A percentile compares a stretch with the other conserved stretches of the same genome.
Conservation (phyloP, 2,113 vertebrate genomes). For the Xiphorhynchus elegans region DNA sequence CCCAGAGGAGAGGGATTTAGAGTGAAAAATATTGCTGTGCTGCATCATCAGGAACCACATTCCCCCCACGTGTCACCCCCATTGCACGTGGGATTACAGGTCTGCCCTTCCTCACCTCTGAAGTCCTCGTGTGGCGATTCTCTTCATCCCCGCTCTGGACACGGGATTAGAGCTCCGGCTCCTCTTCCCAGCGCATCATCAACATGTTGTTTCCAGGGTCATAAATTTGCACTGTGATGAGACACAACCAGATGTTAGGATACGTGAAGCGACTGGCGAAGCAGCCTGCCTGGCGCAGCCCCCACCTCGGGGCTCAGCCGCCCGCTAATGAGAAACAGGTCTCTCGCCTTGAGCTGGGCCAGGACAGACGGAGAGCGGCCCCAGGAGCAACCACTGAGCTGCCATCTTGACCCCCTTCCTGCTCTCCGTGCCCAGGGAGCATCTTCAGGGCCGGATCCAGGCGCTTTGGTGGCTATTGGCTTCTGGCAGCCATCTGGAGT, state of each 20-base stretch:
- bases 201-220: slow-evolving; percentile 76
- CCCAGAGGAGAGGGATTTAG: background rate
- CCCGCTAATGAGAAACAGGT: slow-evolving; percentile 60
- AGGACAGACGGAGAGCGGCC: slow-evolving; percentile 44
- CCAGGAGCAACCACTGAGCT: slow-evolving; percentile 15
- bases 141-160: slow-evolving; percentile 19
- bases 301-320: background rate
- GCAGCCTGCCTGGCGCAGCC: slow-evolving; percentile 38
- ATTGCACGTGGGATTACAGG: background rate
- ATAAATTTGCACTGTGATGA: slow-evolving; percentile 81
- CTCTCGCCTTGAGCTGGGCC: slow-evolving; percentile 19
- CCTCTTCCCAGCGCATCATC: slow-evolving; percentile 61
- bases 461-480: background rate
- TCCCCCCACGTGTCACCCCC: background rate
- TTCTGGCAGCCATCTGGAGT: slow-evolving; percentile 50
- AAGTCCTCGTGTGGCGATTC: background rate
- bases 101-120: background rate
- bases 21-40: background rate
- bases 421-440: background rate
- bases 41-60: background rate
- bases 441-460: background rate
- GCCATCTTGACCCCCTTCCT: slow-evolving; percentile 31
- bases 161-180: slow-evolving; percentile 43
- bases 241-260: slow-evolving; percentile 78
- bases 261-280: slow-evolving; percentile 71